phyloP scores from a whole-genome alignment of 2,888 invertebrate genomes.

The Drosophila mercatorum region DNA sequence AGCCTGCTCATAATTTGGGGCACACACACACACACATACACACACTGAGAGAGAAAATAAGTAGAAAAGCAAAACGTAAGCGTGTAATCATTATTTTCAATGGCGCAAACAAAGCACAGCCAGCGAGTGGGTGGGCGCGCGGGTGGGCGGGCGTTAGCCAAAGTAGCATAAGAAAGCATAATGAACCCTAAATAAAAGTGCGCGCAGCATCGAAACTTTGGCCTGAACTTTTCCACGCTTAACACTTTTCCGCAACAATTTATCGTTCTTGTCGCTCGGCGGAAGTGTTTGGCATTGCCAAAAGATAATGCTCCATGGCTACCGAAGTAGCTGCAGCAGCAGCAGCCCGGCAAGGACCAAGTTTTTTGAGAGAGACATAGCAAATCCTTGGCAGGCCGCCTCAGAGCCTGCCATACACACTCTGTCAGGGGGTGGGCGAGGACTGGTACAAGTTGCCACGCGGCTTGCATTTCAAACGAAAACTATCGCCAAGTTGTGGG shows the following conservation, averaged over 20 bases:
- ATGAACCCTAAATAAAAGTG: slow-evolving; percentile 76
- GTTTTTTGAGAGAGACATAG: slow-evolving; percentile 56
- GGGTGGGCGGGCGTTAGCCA: background rate
- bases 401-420: slow-evolving; percentile 40
- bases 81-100: slow-evolving; percentile 74
- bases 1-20: slow-evolving; percentile 57
- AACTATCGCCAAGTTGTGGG: slow-evolving; percentile 58
- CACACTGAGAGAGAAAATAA: background rate
- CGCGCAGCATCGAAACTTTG: slow-evolving; percentile 65
- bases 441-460: slow-evolving; percentile 39
- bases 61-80: slow-evolving; percentile 57
- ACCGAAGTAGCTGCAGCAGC: slow-evolving; percentile 33
- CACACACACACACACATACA: slow-evolving; percentile 22
- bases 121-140: background rate
- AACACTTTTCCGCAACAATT: slow-evolving; percentile 77
- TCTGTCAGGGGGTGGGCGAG: background rate
- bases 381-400: slow-evolving; percentile 61
- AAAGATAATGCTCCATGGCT: slow-evolving; percentile 58
- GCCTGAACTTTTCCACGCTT: slow-evolving; percentile 72
- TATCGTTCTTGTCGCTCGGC: slow-evolving; percentile 69
- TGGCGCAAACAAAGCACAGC: slow-evolving; percentile 47
- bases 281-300: slow-evolving; percentile 76
- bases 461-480: slow-evolving; percentile 64
- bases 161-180: slow-evolving; percentile 59
- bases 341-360: slow-evolving; percentile 56